Evolutionary conservation across 2,888 invertebrate genomes (phyloP).

Genomic region (Azorinus chamasolen): DNA sequence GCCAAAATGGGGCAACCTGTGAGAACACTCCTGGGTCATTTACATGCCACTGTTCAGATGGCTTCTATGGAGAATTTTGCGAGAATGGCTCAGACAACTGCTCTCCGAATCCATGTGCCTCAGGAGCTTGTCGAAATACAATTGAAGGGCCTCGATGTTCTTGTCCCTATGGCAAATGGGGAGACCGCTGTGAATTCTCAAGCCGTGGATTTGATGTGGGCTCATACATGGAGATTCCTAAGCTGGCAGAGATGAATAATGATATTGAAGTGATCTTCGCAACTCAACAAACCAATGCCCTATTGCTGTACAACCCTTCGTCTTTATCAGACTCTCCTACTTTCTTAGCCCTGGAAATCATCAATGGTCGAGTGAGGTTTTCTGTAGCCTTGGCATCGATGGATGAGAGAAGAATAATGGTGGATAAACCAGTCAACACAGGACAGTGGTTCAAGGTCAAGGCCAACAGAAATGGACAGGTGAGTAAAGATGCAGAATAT

Average conservation of each 20-base stretch:
- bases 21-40: constrained; percentile 51
- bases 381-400: constrained; percentile 92
- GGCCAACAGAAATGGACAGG: constrained; percentile 76
- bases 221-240: constrained; percentile 95
- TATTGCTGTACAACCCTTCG: constrained; percentile 97
- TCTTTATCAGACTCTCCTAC: constrained; percentile 91
- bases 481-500: too few species aligned
- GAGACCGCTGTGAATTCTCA: constrained; percentile 95
- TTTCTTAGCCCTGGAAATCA: constrained; percentile 96
- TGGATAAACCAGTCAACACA: constrained; percentile 91
- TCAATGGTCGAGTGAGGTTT: constrained; percentile 94
- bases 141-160: constrained; percentile 91
- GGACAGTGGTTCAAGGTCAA: constrained; percentile 96
- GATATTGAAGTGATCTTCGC: constrained; percentile 96
- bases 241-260: constrained; percentile 93
- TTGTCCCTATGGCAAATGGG: constrained; percentile 94
- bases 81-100: constrained; percentile 72
- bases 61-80: constrained; percentile 45
- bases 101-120: constrained; percentile 73
- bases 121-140: constrained; percentile 74
- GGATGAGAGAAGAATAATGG: constrained; percentile 92
- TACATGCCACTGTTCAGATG: constrained; percentile 50
- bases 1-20: constrained; percentile 52
- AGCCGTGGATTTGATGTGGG: constrained; percentile 96
- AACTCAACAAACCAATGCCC: constrained; percentile 94